Percentiles rank a stretch among this genome's conserved stretches.
Evolutionary conservation across 2,888 invertebrate species (phyloP).

Genomic region (Thalpophila matura): DNA sequence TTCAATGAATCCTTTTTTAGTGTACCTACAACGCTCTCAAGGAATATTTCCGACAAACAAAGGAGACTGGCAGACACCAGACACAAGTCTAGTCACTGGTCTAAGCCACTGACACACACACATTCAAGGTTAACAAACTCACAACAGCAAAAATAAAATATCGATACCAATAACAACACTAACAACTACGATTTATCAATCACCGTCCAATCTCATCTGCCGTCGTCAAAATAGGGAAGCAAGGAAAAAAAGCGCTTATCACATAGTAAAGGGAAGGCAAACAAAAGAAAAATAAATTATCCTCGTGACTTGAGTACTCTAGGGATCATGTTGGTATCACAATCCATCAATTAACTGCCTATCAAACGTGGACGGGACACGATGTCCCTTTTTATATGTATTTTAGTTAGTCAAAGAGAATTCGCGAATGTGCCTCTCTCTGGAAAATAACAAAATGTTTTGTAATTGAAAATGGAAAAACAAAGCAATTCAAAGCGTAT

Average conservation of each 20-base stretch:
- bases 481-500: too few species aligned
- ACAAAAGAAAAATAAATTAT: conserved; percentile 66
- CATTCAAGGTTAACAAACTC: conserved; percentile 17
- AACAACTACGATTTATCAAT: conserved; percentile 60
- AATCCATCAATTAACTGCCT: conserved; percentile 64
- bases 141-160: conserved; percentile 30
- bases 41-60: too few species aligned
- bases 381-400: conserved; percentile 57
- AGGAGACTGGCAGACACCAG: too few species aligned
- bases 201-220: conserved; percentile 56
- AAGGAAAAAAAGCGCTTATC: conserved; percentile 59
- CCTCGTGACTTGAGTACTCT: conserved; percentile 50
- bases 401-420: conserved; percentile 32
- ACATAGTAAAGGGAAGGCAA: conserved; percentile 51
- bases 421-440: neutral
- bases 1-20: too few species aligned
- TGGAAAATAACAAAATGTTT: neutral
- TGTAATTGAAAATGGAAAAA: conserved; percentile 1
- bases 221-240: conserved; percentile 50
- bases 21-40: too few species aligned
- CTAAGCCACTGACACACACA: too few species aligned
- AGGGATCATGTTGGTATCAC: conserved; percentile 60
- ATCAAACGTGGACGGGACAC: conserved; percentile 59
- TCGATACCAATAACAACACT: conserved; percentile 25
- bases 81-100: too few species aligned